Conservation (phyloP, 2,888 invertebrate genomes). For the Xanthorhoe spadicearia region DNA sequence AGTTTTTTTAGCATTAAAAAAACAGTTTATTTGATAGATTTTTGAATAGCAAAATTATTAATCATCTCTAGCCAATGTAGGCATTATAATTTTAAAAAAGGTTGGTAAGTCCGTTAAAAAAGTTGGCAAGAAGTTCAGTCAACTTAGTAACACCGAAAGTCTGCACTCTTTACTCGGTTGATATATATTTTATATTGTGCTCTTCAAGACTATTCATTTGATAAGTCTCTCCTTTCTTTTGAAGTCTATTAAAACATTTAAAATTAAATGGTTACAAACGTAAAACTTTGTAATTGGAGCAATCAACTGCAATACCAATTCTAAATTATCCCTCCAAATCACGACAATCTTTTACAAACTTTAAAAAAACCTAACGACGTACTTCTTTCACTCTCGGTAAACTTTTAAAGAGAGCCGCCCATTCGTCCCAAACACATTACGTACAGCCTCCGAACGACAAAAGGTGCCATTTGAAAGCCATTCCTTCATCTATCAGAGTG, state of each 20-base stretch:
- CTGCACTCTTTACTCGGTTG: no score
- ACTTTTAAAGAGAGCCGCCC: conserved; percentile 81
- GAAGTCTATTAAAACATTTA: not conserved
- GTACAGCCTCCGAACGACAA: conserved; percentile 68
- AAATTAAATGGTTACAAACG: not conserved
- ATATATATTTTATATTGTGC: no score
- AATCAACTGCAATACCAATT: conserved; percentile 3
- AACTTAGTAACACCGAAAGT: no score
- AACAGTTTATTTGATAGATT: no score
- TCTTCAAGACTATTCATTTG: no score
- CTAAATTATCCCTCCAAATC: conserved; percentile 2
- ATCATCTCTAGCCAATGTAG: no score
- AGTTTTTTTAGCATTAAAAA: no score
- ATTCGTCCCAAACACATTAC: conserved; percentile 69
- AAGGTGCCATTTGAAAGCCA: conserved; percentile 73
- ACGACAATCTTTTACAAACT: conserved; percentile 23
- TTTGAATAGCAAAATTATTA: no score
- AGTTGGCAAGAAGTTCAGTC: no score
- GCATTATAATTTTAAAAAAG: no score
- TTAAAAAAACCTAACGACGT: conserved; percentile 22
- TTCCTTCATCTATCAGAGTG: conserved; percentile 82
- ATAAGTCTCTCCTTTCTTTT: not conserved
- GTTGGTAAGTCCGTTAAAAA: no score
- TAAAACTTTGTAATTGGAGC: conserved; percentile 1
- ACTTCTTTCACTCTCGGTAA: conserved; percentile 53